Percentiles rank a stretch among this genome's conserved stretches.
Conservation (phyloP, 2,797 vertebrate species). For the Lagothrix lagotricha region DNA sequence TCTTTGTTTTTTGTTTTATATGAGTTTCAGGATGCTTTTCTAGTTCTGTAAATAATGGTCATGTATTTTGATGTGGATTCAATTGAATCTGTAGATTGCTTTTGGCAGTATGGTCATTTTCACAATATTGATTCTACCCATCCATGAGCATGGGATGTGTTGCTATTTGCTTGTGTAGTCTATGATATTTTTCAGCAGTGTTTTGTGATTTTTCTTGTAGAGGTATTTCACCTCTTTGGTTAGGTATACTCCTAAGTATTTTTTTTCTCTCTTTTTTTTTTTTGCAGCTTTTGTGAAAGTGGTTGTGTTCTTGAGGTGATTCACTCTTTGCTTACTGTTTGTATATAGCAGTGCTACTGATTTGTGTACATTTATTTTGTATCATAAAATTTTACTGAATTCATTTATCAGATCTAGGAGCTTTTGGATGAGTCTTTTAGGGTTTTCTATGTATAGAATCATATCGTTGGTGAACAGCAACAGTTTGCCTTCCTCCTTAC, state of each 20-base stretch:
- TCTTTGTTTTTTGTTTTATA: neutral
- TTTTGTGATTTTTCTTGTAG: neutral
- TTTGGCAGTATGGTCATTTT: neutral
- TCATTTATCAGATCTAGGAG: neutral
- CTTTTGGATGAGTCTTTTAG: neutral
- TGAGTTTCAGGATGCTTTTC: neutral
- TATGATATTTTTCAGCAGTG: neutral
- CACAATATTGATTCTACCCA: neutral
- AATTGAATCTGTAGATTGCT: neutral
- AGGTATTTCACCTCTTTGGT: neutral
- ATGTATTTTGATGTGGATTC: neutral
- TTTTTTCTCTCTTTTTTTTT: no score
- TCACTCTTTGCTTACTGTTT: neutral
- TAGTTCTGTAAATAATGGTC: neutral
- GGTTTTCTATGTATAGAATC: neutral
- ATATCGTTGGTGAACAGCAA: neutral
- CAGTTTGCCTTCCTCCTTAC: neutral
- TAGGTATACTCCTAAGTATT: neutral
- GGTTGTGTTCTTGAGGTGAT: neutral
- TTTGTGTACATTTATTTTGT: neutral
- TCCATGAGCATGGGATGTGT: neutral
- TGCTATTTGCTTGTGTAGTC: neutral
- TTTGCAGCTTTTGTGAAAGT: neutral
- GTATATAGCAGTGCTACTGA: neutral
- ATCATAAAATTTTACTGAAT: neutral